These are phyloP conservation scores for Elmis aenea DNA, from an alignment of 2,888 invertebrate genomes.

Conservation along the genomic window DNA sequence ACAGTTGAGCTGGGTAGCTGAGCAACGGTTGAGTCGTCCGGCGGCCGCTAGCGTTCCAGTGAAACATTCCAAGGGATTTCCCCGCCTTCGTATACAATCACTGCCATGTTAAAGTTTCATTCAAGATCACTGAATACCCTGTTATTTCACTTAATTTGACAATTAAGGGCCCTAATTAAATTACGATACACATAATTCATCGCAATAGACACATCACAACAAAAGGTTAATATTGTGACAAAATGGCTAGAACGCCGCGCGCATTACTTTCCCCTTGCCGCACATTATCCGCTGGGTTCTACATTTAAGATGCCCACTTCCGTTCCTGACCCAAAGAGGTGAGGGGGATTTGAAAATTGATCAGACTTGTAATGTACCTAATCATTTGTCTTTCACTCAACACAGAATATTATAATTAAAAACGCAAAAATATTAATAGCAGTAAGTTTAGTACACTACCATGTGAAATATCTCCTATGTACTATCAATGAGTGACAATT, in stretches of 20 bases:
- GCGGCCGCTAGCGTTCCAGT: slow-evolving; percentile 32
- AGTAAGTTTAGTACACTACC: no score
- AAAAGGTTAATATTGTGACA: slow-evolving; percentile 50
- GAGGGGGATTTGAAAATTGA: slow-evolving; percentile 28
- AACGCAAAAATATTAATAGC: no score
- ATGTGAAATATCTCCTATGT: no score
- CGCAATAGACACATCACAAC: slow-evolving; percentile 45
- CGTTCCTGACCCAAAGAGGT: slow-evolving; percentile 12
- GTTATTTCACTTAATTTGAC: slow-evolving; percentile 13
- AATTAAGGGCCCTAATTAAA: slow-evolving; percentile 32
- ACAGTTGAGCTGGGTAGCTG: slow-evolving; percentile 27
- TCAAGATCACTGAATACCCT: slow-evolving; percentile 11
- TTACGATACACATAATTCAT: slow-evolving; percentile 41
- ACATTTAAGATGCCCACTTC: slow-evolving; percentile 20
- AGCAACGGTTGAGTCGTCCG: slow-evolving; percentile 33
- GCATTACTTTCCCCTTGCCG: slow-evolving; percentile 20
- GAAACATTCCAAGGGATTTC: slow-evolving; percentile 28
- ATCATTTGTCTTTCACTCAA: slow-evolving; percentile 26
- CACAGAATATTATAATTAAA: no score
- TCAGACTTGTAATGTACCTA: slow-evolving; percentile 27
- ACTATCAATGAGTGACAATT: no score
- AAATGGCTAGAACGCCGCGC: slow-evolving; percentile 46
- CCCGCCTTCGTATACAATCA: slow-evolving; percentile 10
- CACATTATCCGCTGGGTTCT: no score
- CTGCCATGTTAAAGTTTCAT: no score